Percentiles rank a stretch among this genome's conserved stretches.
These are phyloP conservation scores for Pipa parva DNA, from an alignment of 2,113 vertebrate species.

Conservation along the genomic window DNA sequence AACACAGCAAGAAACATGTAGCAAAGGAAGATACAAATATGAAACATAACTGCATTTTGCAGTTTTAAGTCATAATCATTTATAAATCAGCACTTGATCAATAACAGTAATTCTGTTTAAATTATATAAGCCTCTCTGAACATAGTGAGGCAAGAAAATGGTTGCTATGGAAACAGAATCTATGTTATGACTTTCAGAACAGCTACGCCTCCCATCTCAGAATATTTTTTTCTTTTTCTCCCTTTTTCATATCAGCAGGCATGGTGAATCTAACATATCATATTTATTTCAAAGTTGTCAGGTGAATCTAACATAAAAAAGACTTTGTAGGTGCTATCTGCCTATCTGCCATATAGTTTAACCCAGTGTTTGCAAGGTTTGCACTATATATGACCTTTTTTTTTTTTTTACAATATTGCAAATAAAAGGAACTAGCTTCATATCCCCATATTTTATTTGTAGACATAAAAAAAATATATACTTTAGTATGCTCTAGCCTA, in stretches of 20 bases:
- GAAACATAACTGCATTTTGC: constrained; percentile 7
- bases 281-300: constrained; percentile 30
- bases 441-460: too few species aligned
- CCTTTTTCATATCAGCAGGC: constrained; percentile 16
- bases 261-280: constrained; percentile 26
- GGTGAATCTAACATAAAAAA: neutral
- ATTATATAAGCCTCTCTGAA: constrained; percentile 38
- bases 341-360: neutral
- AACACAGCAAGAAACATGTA: neutral
- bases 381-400: neutral
- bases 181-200: constrained; percentile 9
- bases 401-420: too few species aligned
- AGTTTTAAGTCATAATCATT: constrained; percentile 19
- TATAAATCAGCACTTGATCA: constrained; percentile 35
- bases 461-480: too few species aligned
- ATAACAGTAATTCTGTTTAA: constrained; percentile 41
- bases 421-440: too few species aligned
- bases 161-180: constrained; percentile 35
- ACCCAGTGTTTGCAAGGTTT: neutral
- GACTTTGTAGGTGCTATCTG: constrained; percentile 4
- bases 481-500: too few species aligned
- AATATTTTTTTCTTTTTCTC: constrained; percentile 6
- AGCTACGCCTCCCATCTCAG: constrained; percentile 18
- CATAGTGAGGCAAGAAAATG: constrained; percentile 23
- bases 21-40: neutral